These are phyloP conservation scores for Paradisaea rubra DNA, from an alignment of 2,113 vertebrate species.

Conservation along the genomic window DNA sequence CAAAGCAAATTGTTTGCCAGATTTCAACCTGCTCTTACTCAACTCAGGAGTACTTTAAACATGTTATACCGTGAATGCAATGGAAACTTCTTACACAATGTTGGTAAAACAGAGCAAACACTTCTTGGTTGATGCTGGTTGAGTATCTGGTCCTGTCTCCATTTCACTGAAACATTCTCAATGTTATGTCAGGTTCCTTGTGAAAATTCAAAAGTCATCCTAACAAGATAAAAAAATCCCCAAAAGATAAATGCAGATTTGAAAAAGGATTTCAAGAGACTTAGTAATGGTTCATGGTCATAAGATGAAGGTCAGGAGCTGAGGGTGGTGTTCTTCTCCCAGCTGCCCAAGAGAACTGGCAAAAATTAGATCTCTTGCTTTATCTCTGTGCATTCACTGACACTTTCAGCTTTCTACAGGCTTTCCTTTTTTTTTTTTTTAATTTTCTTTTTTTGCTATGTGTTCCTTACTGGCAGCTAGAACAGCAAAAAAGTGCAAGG, in stretches of 20 bases:
- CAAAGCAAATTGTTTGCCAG: background rate
- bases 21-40: background rate
- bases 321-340: background rate
- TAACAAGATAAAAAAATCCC: background rate
- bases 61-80: background rate
- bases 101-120: background rate
- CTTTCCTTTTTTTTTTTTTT: background rate
- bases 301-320: background rate
- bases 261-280: background rate
- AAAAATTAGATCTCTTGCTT: background rate
- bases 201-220: background rate
- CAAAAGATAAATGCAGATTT: background rate
- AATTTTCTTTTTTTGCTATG: background rate
- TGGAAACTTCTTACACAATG: background rate
- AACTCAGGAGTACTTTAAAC: background rate
- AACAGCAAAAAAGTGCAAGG: background rate
- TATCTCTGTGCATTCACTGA: background rate
- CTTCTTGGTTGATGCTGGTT: background rate
- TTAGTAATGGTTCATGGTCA: accelerated
- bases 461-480: background rate
- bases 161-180: background rate
- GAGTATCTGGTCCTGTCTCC: background rate
- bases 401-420: accelerated
- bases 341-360: accelerated
- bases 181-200: accelerated